A percentile compares a stretch with the other conserved stretches of the same genome.
These are phyloP conservation scores for Leucophenga montana DNA, from an alignment of 2,888 invertebrate species.

Conservation along the genomic window DNA sequence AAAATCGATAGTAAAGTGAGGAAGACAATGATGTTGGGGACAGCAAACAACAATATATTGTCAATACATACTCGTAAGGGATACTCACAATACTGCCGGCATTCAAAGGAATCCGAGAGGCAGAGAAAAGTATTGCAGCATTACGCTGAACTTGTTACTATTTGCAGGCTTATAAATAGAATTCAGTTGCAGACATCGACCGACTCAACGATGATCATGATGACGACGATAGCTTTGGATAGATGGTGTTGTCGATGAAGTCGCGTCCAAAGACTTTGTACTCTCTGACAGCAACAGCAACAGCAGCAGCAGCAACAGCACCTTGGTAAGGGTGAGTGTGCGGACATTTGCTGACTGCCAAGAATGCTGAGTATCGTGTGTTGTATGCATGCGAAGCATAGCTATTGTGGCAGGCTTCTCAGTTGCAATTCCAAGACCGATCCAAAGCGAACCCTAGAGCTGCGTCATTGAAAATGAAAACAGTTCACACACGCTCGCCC, in stretches of 20 bases:
- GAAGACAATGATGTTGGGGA: slow-evolving; percentile 11
- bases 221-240: slow-evolving; percentile 31
- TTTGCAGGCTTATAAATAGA: slow-evolving; percentile 66
- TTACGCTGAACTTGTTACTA: slow-evolving; percentile 54
- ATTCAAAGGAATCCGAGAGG: not conserved
- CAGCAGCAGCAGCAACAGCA: not conserved
- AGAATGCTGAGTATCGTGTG: slow-evolving; percentile 67
- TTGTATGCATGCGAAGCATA: slow-evolving; percentile 66
- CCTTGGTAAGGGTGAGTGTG: slow-evolving; percentile 7
- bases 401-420: slow-evolving; percentile 17
- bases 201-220: slow-evolving; percentile 31
- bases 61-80: not conserved
- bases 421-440: no score
- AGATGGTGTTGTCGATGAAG: not conserved
- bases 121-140: not conserved
- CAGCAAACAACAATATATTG: not conserved
- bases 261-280: not conserved
- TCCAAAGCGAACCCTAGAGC: not conserved
- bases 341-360: slow-evolving; percentile 43
- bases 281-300: slow-evolving; percentile 2
- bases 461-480: slow-evolving; percentile 63
- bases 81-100: not conserved
- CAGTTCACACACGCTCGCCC: slow-evolving; percentile 46
- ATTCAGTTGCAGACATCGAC: slow-evolving; percentile 55
- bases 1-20: slow-evolving; percentile 23